Percentiles rank a stretch among this genome's conserved stretches.
phyloP scores from a whole-genome alignment of 37 sponge, comb jelly and placozoan species.

The Cliona cf. orientalis region DNA sequence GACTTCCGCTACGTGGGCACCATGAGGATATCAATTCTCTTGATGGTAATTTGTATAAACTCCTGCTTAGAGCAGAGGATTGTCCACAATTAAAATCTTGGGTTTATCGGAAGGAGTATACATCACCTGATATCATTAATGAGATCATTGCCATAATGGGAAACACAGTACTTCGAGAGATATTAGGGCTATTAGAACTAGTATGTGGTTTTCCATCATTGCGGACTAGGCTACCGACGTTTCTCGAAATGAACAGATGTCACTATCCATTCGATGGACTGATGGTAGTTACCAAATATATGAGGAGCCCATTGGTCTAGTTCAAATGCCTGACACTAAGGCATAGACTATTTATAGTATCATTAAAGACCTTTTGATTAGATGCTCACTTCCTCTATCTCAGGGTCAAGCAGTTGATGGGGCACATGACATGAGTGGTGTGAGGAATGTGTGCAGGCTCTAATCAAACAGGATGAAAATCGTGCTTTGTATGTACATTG shows the following conservation, averaged over 20 bases:
- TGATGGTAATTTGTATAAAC: too few relatives aligned
- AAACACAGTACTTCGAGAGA: constrained; percentile 5
- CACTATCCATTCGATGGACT: constrained; percentile 34
- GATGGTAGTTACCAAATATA: constrained; percentile 28
- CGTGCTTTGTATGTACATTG: constrained; percentile 40
- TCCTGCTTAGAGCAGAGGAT: too few relatives aligned
- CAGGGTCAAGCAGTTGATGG: constrained; percentile 48
- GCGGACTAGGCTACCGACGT: constrained; percentile 43
- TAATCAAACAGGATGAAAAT: constrained; percentile 7
- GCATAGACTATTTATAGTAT: constrained; percentile 22
- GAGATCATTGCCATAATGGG: constrained; percentile 37
- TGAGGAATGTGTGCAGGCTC: constrained; percentile 32
- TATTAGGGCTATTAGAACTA: neutral
- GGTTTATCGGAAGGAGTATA: constrained; percentile 5
- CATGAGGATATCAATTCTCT: too few relatives aligned
- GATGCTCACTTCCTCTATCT: too few relatives aligned
- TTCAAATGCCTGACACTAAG: constrained; percentile 40
- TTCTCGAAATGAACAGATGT: constrained; percentile 43
- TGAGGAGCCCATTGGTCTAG: constrained; percentile 17
- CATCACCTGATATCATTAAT: constrained; percentile 32
- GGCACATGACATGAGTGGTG: constrained; percentile 42
- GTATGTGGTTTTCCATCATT: constrained; percentile 23
- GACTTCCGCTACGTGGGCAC: too few relatives aligned
- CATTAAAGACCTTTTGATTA: constrained; percentile 23
- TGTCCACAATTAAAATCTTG: too few relatives aligned